Evolutionary conservation across 2,888 invertebrate species (phyloP), one percentile per base, ranked within the genome.

Genomic region (Lathronympha strigana): DNA sequence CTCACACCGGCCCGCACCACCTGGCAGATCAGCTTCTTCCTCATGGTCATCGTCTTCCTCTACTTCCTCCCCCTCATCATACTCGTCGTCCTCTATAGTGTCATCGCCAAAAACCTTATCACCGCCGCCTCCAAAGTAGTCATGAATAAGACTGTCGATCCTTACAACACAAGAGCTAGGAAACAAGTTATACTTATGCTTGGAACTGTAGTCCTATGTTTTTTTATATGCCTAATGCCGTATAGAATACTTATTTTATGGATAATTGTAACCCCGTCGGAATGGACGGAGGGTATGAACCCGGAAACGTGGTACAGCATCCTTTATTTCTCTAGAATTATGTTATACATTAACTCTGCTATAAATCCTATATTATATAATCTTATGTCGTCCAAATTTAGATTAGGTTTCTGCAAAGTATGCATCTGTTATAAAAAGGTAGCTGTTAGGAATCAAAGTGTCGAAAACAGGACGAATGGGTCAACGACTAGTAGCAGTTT

Each of bases 291-390:
- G 47, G 93, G 93, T 57, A 90, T 98, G 15, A 96, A 96, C 40
- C 90, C 95, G 21, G 96, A 97, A 72, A 94, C 94, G 64, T 97
- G 96, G 90, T 96, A 97, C 81, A 96, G 95, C 77, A 92, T 98
- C 54, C 87, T 98, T 33, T 97, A 96, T 82, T 96, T 97, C 81
- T 96, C 96, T 69, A 93, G 98, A 71, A 95, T 97, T 54, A 96
- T 98, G 96, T 90, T 97, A 60, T 98, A 97, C 78, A 92, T 97
- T 68, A 98, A 98, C 85, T 97, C 97, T 3, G 97, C 97, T 43
- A 94, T 97, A 72, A 98, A 98, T 86, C 98, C 98, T 0, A 96
- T 98, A 72, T 90, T 98, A n/a, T 98, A 98, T 82, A 98, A 97
- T 82, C 90, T 98, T 69, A 97, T 98, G 96, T 97, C 97, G 45